A percentile compares a stretch with the other conserved stretches of the same genome.
These are phyloP conservation scores for Limnephilus rhombicus DNA, from an alignment of 2,888 invertebrate species.

Conservation along the genomic window DNA sequence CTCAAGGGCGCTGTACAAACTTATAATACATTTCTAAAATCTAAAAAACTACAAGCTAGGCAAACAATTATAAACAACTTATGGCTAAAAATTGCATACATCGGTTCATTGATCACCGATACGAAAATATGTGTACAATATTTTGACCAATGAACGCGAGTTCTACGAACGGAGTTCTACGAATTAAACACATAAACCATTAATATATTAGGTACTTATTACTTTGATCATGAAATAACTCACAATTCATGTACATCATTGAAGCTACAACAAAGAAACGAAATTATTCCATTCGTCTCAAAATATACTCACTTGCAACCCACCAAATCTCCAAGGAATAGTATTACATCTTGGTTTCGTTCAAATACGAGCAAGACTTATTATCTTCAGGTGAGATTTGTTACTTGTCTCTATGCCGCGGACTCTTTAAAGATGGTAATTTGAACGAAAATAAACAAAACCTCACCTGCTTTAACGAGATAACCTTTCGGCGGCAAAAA, in stretches of 20 bases:
- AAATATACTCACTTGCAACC: neutral
- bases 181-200: too few species aligned
- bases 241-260: neutral
- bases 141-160: too few species aligned
- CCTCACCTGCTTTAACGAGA: conserved; percentile 50
- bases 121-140: too few species aligned
- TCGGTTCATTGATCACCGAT: too few species aligned
- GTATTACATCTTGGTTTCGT: conserved; percentile 23
- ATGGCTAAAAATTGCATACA: too few species aligned
- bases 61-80: too few species aligned
- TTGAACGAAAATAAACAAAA: conserved; percentile 49
- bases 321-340: neutral
- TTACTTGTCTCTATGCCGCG: neutral
- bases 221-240: too few species aligned
- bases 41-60: too few species aligned
- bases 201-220: too few species aligned
- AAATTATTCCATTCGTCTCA: neutral
- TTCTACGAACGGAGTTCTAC: too few species aligned
- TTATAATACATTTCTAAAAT: too few species aligned
- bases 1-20: too few species aligned
- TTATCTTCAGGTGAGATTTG: conserved; percentile 35
- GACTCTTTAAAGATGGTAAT: conserved; percentile 11
- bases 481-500: conserved; percentile 52
- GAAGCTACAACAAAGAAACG: neutral
- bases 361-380: conserved; percentile 15